Evolutionary conservation across 2,797 vertebrate species (phyloP), one percentile per base, ranked within the genome.

Genomic region (Pyrocephalus nanus): DNA sequence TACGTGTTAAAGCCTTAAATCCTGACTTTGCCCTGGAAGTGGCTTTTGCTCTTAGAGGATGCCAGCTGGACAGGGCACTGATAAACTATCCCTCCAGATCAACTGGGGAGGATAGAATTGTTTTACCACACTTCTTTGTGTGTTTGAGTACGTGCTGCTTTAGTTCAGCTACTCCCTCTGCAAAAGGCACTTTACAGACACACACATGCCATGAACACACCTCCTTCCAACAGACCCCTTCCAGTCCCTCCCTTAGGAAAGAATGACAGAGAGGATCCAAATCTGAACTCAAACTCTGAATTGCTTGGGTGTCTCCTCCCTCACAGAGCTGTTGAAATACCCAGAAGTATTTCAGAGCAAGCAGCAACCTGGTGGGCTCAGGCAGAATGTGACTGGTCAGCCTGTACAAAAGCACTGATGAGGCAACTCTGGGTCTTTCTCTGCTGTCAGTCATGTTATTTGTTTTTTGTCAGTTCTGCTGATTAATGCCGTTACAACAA

Each of bases 361-460:
- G 73, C 73, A 74, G 79, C 0, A 0, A 42, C 51, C 53, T 61
- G 78, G 11, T 0, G 3, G 29, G 61, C 73, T 50, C 11, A 15
- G 77, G 55, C 66, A 88, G 42, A 45, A 53, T 0, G 40, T 9
- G 34, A 32, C 64, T 38, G 71, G 51, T 82, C 71, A 94, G 45
- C 48, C 80, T 34, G 12, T n/a, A 20, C 51, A 50, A 90, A 94
- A 82, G 62, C 64, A 64, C 2, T 70, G 82, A 60, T 65, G 78
- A 81, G 71, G 64, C 64, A 69, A 2, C 53, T 92, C 96, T 95
- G 90, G 94, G 50, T 27, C 76, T 57, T 96, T 96, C 95, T 76
- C 66, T 94, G 53, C 75, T 86, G 85, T 58, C 76, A 47, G 36
- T 74, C 72, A 26, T 5, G 45, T 47, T 11, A 29, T 60, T 75